Base-by-base conservation (phyloP, 2,797 vertebrate species). In the Enteromius viviparus region DNA sequence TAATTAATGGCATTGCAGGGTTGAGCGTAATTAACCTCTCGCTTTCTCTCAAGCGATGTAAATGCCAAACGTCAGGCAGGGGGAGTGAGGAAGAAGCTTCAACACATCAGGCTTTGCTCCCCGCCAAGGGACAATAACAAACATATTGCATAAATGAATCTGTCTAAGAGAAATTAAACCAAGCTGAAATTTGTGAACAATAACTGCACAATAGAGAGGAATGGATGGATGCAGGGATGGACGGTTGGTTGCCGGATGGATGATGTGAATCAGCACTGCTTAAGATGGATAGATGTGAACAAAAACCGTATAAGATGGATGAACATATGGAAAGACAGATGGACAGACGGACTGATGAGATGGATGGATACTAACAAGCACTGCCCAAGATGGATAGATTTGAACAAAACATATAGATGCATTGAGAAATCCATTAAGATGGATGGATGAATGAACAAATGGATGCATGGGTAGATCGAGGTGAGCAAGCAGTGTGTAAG, bases 21-120 rank as follows among this genome's bases (percentile, higher is more conserved):
- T 90, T 89, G 85, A 87, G 85, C 90, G 90, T 93, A 94, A 94
- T 94, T 94, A 94, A 94, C 92, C 93, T 89, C 84, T 32, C 77
- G 69, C 80, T 76, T 78, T 87, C 78, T 80, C 81, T 82, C 75
- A 83, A 78, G 79, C 60, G 42, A 92, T 92, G 92, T 89, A 93
- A 93, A 94, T 92, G 92, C 91, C 92, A 94, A 93, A 91, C 81
- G 89, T 90, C 91, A 87, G 87, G 87, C 85, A 68, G 87, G 65
- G 89, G 86, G 68, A 80, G 87, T 45, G 85, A 79, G 75, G 89
- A 87, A 53, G 72, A 89, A 87, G 84, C 87, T 90, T 93, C 91
- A 89, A 91, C 83, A 84, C 91, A 60, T 74, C 58, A 55, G 37
- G 69, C 42, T 82, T 51, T 71, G 32, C 79, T 70, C 70, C 34